Percentiles rank a stretch among this genome's conserved stretches.
Evolutionary conservation across 2,113 vertebrate genomes (phyloP).

Genomic region (Oriolus oriolus): DNA sequence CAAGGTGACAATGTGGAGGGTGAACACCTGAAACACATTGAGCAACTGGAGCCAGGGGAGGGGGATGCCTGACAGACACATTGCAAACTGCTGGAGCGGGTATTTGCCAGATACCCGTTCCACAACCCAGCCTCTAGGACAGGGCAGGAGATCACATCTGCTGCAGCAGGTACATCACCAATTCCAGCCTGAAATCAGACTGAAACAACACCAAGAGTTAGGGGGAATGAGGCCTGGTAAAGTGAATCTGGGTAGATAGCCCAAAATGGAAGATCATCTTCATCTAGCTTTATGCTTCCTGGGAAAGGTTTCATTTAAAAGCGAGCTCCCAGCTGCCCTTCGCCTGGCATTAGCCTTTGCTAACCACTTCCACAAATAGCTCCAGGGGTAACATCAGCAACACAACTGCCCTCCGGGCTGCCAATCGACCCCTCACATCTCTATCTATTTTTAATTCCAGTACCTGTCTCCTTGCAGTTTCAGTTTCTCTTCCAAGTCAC

Average conservation of each 20-base stretch:
- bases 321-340: neutral
- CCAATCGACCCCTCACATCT: neutral
- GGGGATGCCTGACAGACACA: neutral
- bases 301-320: neutral
- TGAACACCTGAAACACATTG: neutral
- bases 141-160: neutral
- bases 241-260: neutral
- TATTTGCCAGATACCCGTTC: neutral
- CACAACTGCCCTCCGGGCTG: neutral
- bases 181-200: neutral
- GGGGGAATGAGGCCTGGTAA: neutral
- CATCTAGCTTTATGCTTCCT: neutral
- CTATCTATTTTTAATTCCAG: neutral
- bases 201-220: neutral
- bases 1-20: no score
- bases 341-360: neutral
- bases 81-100: rapidly evolving
- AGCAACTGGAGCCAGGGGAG: neutral
- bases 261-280: neutral
- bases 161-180: neutral
- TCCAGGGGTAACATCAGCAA: neutral
- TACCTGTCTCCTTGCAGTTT: neutral
- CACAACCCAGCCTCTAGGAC: neutral
- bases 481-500: neutral
- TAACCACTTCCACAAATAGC: neutral